These are phyloP conservation scores for Xestia sexstrigata DNA, from an alignment of 2,888 invertebrate genomes.

Conservation along the genomic window DNA sequence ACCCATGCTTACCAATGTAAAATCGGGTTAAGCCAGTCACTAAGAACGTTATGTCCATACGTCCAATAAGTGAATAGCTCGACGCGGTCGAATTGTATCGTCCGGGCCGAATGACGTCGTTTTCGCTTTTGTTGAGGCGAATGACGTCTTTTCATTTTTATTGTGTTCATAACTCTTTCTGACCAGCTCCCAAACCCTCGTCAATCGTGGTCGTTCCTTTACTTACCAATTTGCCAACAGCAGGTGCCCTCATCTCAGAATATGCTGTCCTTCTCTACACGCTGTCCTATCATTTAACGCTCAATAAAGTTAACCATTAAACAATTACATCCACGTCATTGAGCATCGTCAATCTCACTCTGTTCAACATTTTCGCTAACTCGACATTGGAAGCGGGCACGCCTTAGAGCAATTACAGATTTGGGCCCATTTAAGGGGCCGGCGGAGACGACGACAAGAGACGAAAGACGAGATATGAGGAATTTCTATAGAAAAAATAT, in stretches of 20 bases:
- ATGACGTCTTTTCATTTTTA: neutral
- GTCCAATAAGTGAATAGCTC: neutral
- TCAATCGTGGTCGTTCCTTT: neutral
- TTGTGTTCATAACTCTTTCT: neutral
- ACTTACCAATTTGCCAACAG: constrained; percentile 12
- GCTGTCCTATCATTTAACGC: constrained; percentile 6
- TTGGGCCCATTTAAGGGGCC: too few species aligned
- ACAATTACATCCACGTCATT: constrained; percentile 22
- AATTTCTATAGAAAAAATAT: too few species aligned
- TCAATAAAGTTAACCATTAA: constrained; percentile 31
- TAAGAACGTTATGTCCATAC: neutral
- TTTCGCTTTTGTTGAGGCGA: too few species aligned
- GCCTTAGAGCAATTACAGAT: constrained; percentile 11
- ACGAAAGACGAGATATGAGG: too few species aligned
- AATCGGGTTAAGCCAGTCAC: neutral
- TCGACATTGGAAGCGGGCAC: constrained; percentile 26
- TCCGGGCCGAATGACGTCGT: neutral
- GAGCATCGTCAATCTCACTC: constrained; percentile 25
- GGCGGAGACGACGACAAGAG: too few species aligned
- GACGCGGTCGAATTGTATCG: neutral
- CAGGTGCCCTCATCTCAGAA: constrained; percentile 2
- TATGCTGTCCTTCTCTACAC: constrained; percentile 28
- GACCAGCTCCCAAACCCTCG: too few species aligned
- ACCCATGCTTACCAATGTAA: neutral
- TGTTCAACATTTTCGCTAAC: constrained; percentile 18